Evolutionary conservation across 2,113 vertebrate genomes (phyloP).

Genomic region (Brachyhypopomus occidentalis): DNA sequence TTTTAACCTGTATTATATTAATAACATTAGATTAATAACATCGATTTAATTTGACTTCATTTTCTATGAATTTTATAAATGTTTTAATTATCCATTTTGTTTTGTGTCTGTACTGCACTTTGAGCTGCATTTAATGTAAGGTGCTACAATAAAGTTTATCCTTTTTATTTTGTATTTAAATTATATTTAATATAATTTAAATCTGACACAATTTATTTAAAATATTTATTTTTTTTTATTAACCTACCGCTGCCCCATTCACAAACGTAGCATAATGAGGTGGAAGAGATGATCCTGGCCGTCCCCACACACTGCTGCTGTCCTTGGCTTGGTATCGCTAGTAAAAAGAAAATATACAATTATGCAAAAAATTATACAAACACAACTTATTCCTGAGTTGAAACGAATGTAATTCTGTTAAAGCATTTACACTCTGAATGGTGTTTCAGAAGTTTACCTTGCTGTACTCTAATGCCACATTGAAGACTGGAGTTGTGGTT

Average conservation of each 20-base stretch:
- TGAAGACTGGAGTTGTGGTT: conserved; percentile 81
- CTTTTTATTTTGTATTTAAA: too few species aligned
- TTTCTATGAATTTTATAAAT: too few species aligned
- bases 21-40: too few species aligned
- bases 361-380: background rate
- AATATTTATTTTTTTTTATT: background rate
- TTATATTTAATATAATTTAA: too few species aligned
- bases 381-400: background rate
- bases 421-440: background rate
- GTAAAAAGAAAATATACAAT: conserved; percentile 34
- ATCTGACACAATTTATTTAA: background rate
- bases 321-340: conserved; percentile 76
- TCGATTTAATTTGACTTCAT: too few species aligned
- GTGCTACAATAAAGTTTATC: too few species aligned
- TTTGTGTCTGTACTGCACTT: too few species aligned
- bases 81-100: too few species aligned
- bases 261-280: conserved; percentile 87
- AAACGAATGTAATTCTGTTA: background rate
- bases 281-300: conserved; percentile 73
- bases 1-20: too few species aligned
- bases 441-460: conserved; percentile 72
- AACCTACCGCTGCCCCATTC: conserved; percentile 89
- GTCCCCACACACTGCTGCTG: conserved; percentile 86
- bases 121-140: too few species aligned
- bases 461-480: conserved; percentile 81